Evolutionary conservation across 2,888 invertebrate species (phyloP).

Genomic region (Miltochrista miniata): DNA sequence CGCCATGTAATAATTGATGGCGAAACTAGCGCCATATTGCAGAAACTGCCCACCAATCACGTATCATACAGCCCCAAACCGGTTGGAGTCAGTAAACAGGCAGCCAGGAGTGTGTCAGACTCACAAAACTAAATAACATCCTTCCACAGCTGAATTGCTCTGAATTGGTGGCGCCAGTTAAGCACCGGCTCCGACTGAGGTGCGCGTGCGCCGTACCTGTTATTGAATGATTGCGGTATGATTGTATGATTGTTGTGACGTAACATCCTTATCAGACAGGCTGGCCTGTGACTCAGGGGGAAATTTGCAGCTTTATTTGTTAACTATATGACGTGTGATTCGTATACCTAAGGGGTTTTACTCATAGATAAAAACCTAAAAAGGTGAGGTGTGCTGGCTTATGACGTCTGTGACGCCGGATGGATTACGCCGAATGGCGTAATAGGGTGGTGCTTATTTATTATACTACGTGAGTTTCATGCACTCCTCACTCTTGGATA

Average conservation of each 20-base stretch:
- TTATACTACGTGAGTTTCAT: too few relatives aligned
- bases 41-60: too few relatives aligned
- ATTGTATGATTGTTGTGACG: constrained; percentile 48
- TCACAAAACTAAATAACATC: constrained; percentile 24
- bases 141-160: constrained; percentile 32
- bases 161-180: constrained; percentile 19
- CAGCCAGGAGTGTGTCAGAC: constrained; percentile 7
- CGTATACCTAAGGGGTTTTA: not conserved
- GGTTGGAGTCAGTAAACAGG: not conserved
- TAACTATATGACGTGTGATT: too few relatives aligned
- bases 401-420: not conserved
- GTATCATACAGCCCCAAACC: not conserved
- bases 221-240: constrained; percentile 49
- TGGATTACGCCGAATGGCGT: not conserved
- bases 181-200: constrained; percentile 24
- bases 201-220: constrained; percentile 31
- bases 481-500: too few relatives aligned
- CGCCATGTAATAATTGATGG: too few relatives aligned
- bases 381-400: not conserved
- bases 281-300: constrained; percentile 28
- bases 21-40: too few relatives aligned
- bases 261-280: constrained; percentile 53
- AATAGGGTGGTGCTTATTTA: not conserved
- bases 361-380: not conserved
- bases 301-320: constrained; percentile 31